Conservation (phyloP, 2,888 invertebrate genomes). For the Oscheius sp. region DNA sequence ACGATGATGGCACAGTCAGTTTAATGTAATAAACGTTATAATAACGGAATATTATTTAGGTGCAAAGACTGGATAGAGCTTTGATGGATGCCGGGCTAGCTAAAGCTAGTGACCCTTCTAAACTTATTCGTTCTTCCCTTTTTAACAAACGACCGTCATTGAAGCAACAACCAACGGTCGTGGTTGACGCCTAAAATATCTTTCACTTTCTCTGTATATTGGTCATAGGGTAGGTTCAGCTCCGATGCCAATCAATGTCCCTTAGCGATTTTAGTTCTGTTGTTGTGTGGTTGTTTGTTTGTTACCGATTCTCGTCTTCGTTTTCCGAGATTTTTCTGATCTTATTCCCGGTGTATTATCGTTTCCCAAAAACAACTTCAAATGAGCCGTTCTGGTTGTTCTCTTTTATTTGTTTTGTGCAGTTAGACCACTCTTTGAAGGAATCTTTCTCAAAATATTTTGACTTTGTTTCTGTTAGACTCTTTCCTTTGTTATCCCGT, state of each 20-base stretch:
- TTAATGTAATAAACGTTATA: background rate
- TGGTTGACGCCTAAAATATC: constrained; percentile 12
- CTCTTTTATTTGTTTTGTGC: constrained; percentile 30
- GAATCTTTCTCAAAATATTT: background rate
- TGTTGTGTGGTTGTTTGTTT: constrained; percentile 38
- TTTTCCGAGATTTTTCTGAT: constrained; percentile 17
- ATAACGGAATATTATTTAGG: constrained; percentile 52
- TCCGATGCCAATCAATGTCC: background rate
- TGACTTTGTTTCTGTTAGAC: constrained; percentile 28
- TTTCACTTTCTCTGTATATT: constrained; percentile 35
- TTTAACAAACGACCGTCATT: constrained; percentile 29
- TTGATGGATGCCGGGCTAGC: constrained; percentile 66
- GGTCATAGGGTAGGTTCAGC: constrained; percentile 19
- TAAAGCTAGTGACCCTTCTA: constrained; percentile 69
- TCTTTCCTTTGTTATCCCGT: background rate
- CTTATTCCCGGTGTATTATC: constrained; percentile 19
- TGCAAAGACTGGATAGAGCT: constrained; percentile 59
- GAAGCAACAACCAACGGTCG: constrained; percentile 21
- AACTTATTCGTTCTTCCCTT: constrained; percentile 40
- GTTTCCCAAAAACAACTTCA: constrained; percentile 7
- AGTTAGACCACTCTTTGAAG: constrained; percentile 21
- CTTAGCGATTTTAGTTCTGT: constrained; percentile 24
- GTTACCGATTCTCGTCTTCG: constrained; percentile 17
- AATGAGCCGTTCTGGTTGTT: constrained; percentile 11
- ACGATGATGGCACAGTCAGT: constrained; percentile 44